Evolutionary conservation across 2,797 vertebrate genomes (phyloP).

Genomic region (Chaenodraco wilsoni): DNA sequence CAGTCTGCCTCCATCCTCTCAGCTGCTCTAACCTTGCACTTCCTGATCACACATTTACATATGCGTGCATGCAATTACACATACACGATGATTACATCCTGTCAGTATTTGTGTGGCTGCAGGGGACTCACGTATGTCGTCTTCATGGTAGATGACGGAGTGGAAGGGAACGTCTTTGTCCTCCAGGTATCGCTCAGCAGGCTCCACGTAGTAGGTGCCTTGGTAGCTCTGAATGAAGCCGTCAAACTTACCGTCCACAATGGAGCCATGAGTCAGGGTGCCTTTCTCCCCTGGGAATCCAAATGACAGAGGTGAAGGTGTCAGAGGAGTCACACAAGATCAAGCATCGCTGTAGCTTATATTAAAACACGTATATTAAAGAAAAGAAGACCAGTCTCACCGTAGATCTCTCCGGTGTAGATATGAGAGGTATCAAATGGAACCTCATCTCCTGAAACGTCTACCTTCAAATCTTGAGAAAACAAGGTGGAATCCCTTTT

Average conservation of each 20-base stretch:
- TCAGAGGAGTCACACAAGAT: conserved; percentile 6
- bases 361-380: not conserved
- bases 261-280: conserved; percentile 92
- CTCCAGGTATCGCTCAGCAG: conserved; percentile 92
- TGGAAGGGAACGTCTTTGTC: conserved; percentile 93
- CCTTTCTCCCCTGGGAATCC: conserved; percentile 90
- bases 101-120: conserved; percentile 15
- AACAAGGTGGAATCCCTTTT: conserved; percentile 94
- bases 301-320: conserved; percentile 2
- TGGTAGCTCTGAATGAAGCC: conserved; percentile 95
- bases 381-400: conserved; percentile 79
- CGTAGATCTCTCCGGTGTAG: conserved; percentile 96
- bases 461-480: conserved; percentile 92
- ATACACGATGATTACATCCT: not conserved
- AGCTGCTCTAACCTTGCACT: conserved; percentile 52
- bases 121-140: conserved; percentile 93
- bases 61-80: conserved; percentile 37
- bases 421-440: conserved; percentile 97
- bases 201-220: conserved; percentile 96
- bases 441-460: conserved; percentile 88
- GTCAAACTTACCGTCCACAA: conserved; percentile 95
- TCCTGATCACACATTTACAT: conserved; percentile 52
- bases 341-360: not conserved
- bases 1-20: conserved; percentile 53
- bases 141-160: conserved; percentile 99